Evolutionary conservation across 1,140 invertebrate genomes (phyloP).

Genomic region (Augochlora pura): DNA sequence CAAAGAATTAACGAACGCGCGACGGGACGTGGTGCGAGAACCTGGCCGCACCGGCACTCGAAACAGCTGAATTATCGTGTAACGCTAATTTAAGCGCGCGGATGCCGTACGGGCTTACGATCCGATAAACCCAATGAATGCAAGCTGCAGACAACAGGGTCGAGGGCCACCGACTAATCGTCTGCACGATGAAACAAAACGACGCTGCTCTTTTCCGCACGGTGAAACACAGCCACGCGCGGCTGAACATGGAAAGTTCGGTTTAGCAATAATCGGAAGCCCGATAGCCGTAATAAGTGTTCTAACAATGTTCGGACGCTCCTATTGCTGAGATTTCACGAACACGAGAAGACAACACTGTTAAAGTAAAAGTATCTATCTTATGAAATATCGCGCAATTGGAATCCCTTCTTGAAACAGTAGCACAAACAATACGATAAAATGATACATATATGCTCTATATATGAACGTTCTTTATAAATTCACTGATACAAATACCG

Average conservation of each 20-base stretch:
- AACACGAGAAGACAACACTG: too few relatives aligned
- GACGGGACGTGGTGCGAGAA: not conserved
- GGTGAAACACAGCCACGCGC: not conserved
- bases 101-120: constrained; percentile 24
- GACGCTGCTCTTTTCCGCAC: constrained; percentile 13
- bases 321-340: too few relatives aligned
- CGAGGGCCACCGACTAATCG: constrained; percentile 29
- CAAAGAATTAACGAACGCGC: constrained; percentile 26
- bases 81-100: constrained; percentile 31
- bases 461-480: too few relatives aligned
- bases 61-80: constrained; percentile 39
- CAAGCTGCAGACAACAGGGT: constrained; percentile 38
- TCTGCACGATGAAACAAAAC: constrained; percentile 42
- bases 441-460: too few relatives aligned
- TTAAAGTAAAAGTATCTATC: too few relatives aligned
- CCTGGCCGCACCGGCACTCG: not conserved
- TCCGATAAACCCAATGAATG: constrained; percentile 50
- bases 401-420: too few relatives aligned
- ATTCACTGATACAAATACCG: too few relatives aligned
- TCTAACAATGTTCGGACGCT: not conserved
- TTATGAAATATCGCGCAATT: too few relatives aligned
- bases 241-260: constrained; percentile 1
- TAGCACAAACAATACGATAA: too few relatives aligned
- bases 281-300: not conserved
- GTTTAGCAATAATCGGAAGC: too few relatives aligned